phyloP scores from a whole-genome alignment of 2,113 vertebrate species.

The Irena cyanogastra region DNA sequence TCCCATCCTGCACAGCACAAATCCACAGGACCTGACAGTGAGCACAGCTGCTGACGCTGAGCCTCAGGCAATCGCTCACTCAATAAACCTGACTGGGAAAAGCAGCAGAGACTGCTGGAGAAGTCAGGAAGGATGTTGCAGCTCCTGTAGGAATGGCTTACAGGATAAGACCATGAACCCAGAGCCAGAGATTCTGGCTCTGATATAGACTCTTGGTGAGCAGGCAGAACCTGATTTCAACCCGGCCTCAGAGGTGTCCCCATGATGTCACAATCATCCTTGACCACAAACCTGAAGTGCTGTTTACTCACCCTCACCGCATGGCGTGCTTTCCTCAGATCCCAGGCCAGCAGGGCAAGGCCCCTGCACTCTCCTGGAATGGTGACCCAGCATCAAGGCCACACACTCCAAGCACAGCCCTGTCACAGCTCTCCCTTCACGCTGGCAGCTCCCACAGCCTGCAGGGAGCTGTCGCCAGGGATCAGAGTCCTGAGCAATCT shows the following conservation, averaged over 20 bases:
- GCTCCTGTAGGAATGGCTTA: background rate
- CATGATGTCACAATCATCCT: background rate
- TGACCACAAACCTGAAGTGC: background rate
- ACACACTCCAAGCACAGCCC: fast-evolving
- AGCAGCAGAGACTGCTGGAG: background rate
- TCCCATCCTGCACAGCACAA: background rate
- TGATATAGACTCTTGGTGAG: fast-evolving
- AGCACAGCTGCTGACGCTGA: background rate
- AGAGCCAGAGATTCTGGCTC: background rate
- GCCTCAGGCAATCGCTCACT: fast-evolving
- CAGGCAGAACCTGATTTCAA: background rate
- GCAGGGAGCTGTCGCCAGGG: background rate
- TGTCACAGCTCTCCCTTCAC: fast-evolving
- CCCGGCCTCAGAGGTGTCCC: background rate
- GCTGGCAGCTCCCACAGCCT: background rate
- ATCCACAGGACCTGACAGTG: background rate
- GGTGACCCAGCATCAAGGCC: background rate
- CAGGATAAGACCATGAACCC: background rate
- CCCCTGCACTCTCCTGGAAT: background rate
- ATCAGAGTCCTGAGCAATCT: background rate
- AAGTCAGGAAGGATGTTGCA: background rate
- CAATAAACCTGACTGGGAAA: background rate
- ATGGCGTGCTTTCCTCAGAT: fast-evolving
- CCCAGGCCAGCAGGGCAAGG: background rate
- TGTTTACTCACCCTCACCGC: fast-evolving